Evolutionary conservation across 2,888 invertebrate species (phyloP).

Genomic region (Polymixis lichenea): DNA sequence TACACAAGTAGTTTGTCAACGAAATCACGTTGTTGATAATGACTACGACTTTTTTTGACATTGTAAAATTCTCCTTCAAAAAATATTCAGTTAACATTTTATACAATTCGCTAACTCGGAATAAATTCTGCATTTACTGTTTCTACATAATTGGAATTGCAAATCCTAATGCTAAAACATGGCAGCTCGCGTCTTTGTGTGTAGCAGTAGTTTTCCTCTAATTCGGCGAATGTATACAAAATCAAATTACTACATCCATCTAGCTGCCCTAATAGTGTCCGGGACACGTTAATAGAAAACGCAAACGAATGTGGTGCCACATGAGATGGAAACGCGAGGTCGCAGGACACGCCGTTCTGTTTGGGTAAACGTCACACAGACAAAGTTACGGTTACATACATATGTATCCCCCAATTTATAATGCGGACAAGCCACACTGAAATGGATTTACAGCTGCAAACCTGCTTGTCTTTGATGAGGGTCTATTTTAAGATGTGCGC

Average conservation of each 20-base stretch:
- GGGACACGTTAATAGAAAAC: constrained; percentile 87
- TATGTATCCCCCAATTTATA: constrained; percentile 87
- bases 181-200: constrained; percentile 50
- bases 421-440: constrained; percentile 89
- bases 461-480: constrained; percentile 90
- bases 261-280: constrained; percentile 83
- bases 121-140: constrained; percentile 52
- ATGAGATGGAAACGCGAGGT: constrained; percentile 78
- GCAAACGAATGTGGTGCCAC: constrained; percentile 83
- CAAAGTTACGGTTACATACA: constrained; percentile 69
- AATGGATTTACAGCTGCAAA: constrained; percentile 91
- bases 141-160: constrained; percentile 59
- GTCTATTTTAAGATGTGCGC: constrained; percentile 88
- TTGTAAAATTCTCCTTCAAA: constrained; percentile 28
- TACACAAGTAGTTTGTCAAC: constrained; percentile 81
- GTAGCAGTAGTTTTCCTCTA: constrained; percentile 73
- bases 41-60: constrained; percentile 57
- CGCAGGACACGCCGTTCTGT: constrained; percentile 76
- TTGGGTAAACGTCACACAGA: constrained; percentile 68
- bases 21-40: constrained; percentile 77
- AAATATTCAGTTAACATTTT: constrained; percentile 46
- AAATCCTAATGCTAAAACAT: constrained; percentile 62
- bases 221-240: constrained; percentile 80
- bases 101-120: constrained; percentile 39
- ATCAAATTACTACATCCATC: constrained; percentile 85